Evolutionary conservation across 2,888 invertebrate species (phyloP).

Genomic region (Tetranychus piercei): DNA sequence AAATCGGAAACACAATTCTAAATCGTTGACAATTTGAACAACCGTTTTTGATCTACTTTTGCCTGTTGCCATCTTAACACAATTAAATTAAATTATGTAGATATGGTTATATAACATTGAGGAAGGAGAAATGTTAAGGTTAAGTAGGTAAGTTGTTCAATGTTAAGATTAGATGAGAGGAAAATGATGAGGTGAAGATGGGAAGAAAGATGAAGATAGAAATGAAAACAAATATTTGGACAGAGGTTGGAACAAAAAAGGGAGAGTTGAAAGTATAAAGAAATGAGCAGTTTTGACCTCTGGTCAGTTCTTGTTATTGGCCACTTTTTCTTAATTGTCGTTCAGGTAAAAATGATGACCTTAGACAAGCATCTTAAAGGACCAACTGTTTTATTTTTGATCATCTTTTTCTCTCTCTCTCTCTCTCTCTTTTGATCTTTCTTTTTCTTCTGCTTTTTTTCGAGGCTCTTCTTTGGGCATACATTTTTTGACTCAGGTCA

Average conservation of each 20-base stretch:
- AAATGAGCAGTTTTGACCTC: not conserved
- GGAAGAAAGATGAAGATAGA: slow-evolving; percentile 7
- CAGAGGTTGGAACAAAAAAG: not conserved
- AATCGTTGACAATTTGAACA: no score
- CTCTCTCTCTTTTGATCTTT: slow-evolving; percentile 8
- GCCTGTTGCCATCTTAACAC: not conserved
- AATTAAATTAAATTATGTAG: not conserved
- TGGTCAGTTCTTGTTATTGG: not conserved
- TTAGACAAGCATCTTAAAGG: not conserved
- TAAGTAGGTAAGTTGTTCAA: not conserved
- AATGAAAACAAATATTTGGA: not conserved
- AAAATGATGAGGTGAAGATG: not conserved
- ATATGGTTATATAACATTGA: not conserved
- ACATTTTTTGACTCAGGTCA: not conserved
- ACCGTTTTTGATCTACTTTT: no score
- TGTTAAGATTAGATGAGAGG: not conserved
- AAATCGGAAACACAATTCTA: not conserved
- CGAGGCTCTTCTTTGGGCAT: not conserved
- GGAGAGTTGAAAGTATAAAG: slow-evolving; percentile 1
- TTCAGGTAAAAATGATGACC: not conserved
- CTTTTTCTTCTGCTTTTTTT: not conserved
- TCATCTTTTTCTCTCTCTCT: slow-evolving; percentile 5
- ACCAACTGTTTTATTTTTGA: not conserved
- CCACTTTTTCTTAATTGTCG: not conserved
- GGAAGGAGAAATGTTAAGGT: not conserved